A percentile compares a stretch with the other conserved stretches of the same genome.
Conservation (phyloP, 2,797 vertebrate species). For the Oceanodroma leucorhoa region DNA sequence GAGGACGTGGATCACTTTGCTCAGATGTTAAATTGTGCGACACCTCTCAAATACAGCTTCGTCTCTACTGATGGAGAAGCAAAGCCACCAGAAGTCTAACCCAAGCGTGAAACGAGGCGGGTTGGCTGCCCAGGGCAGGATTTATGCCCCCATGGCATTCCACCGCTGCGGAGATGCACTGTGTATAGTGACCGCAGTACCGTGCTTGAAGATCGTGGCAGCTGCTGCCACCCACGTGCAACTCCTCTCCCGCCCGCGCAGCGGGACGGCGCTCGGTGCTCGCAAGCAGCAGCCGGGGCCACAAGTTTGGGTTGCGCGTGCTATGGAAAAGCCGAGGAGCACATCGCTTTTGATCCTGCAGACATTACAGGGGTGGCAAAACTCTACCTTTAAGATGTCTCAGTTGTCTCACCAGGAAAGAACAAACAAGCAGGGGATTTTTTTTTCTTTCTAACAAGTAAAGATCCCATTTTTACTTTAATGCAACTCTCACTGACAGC, state of each 20-base stretch:
- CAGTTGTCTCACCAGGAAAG: neutral
- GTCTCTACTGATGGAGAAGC: neutral
- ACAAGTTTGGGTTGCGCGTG: fast-evolving
- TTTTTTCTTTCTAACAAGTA: neutral
- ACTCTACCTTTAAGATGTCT: neutral
- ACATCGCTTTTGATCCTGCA: neutral
- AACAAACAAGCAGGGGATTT: neutral
- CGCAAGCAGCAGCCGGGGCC: neutral
- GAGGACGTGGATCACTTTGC: fast-evolving
- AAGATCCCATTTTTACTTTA: neutral
- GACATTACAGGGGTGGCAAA: neutral
- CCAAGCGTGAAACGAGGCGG: fast-evolving
- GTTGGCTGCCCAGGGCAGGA: neutral
- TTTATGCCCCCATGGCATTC: neutral
- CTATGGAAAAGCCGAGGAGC: neutral
- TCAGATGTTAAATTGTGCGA: neutral
- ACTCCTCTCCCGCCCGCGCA: fast-evolving
- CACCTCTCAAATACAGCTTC: neutral
- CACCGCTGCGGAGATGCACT: fast-evolving
- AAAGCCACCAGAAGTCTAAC: neutral
- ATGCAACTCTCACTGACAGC: fast-evolving
- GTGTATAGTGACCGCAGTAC: fast-evolving
- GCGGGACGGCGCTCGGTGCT: fast-evolving
- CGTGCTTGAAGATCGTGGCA: neutral
- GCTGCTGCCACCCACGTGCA: fast-evolving